phyloP scores from a whole-genome alignment of 2,113 vertebrate genomes.

The Calidris pugnax region DNA sequence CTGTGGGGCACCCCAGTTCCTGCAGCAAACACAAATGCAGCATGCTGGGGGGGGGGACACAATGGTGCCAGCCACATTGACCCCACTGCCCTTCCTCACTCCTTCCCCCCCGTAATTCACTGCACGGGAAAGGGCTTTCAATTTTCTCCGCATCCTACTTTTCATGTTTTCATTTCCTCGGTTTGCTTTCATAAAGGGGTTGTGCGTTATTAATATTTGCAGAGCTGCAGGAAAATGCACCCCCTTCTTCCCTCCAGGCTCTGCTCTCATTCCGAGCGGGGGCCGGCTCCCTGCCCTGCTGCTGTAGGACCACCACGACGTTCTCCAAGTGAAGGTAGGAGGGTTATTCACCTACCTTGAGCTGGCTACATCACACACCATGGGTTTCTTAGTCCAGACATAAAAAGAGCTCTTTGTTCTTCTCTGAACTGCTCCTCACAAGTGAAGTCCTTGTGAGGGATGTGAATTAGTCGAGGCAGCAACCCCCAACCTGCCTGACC shows the following conservation, averaged over 20 bases:
- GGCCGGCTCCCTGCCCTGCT: neutral
- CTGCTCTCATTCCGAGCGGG: fast-evolving
- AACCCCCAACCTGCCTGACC: neutral
- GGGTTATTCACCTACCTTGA: neutral
- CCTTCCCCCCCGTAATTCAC: fast-evolving
- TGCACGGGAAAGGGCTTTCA: fast-evolving
- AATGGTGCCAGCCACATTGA: neutral
- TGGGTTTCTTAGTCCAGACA: neutral
- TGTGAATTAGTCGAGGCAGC: neutral
- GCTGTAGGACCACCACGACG: neutral
- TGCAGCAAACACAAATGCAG: neutral
- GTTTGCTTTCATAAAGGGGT: neutral
- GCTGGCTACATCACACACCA: neutral
- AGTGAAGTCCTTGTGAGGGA: neutral
- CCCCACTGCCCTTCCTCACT: neutral
- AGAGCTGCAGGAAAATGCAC: neutral
- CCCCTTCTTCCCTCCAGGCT: fast-evolving
- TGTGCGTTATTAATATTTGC: neutral
- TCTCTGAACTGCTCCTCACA: neutral
- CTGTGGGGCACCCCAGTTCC: neutral
- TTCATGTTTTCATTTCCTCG: neutral
- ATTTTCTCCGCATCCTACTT: neutral
- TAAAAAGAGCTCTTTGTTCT: constrained; percentile 32
- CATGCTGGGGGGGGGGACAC: fast-evolving
- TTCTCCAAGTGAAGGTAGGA: fast-evolving